Base-by-base conservation (phyloP, 2,888 invertebrate genomes). In the Lasiommata megera region DNA sequence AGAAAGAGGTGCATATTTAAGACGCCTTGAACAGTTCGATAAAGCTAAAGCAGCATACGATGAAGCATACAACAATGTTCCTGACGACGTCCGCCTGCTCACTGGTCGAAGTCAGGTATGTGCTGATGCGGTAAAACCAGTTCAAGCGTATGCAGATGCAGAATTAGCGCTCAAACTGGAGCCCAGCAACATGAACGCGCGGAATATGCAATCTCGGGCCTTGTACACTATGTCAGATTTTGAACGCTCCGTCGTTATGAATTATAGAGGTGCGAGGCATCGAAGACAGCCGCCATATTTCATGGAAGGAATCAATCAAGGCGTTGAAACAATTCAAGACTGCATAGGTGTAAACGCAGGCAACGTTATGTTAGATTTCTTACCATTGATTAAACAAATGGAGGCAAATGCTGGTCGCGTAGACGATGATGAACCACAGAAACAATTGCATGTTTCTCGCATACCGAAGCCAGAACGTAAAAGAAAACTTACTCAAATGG, bases 181-280 rank as follows among this genome's bases (percentile, higher is more conserved):
- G 62, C 89, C 90, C 1, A 66, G 61, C 0, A 88, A 87, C 63
- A 88, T 89, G 86, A 80, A 74, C 17, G 89, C 90, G 1, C 77
- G 79, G 16, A 86, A 87, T 62, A 87, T 88, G 88, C 88, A 89
- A 65, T 77, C 88, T 1, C 80, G 86, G 1, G 90, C 89, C 12
- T 76, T 88, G 78, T 89, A 90, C 64, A 84, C 88, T 9, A 84
- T 89, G 86, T 83, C 85, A 0, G 88, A 90, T 64, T 90, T 89
- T 59, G 90, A 90, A 58, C 76, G 82, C 36, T 87, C 88, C 1
- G 82, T 89, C 1, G 84, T 89, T n/a, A 85, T 87, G 79, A 89
- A 88, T 65, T 84, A 72, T 56, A 80, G 89, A 3, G 90, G 90
- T 1, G 66, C 77, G 0, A 72, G 83, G 17, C 58, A 62, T 28